Evolutionary conservation across 2,797 vertebrate genomes (phyloP), one percentile per base, ranked within the genome.

Genomic region (Anniella stebbinsi): DNA sequence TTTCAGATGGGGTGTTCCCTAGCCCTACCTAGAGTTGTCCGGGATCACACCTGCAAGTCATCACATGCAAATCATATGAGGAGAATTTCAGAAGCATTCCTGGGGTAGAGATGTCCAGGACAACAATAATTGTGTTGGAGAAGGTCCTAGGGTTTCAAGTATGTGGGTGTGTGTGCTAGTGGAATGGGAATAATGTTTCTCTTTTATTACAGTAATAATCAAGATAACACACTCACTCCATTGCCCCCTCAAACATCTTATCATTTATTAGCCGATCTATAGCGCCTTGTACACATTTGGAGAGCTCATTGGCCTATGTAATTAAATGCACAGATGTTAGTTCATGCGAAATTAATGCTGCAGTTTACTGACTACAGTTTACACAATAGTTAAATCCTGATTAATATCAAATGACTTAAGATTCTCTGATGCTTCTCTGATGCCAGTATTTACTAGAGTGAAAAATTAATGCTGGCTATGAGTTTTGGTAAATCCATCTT

Each of bases 371-470:
- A 87, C 85, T 95, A 94, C 92, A 76, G 63, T 70, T 88, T 91
- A 48, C 81, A 87, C 45, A 60, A 4, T 23, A 54, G 2, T 48
- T 85, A 92, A 94, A 95, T 95, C 92, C 89, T 92, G 69, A 87
- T 94, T 95, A 94, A 92, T 93, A 82, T 76, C 89, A 94, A 95
- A 89, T 87, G 0, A 0, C 91, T 94, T 89, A 90, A 92, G 84
- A 54, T 75, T 70, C 60, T 92, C 94, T 93, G 90, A 70, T 86
- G 85, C 91, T 90, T 93, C 91, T 80, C 88, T 93, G 91, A 72
- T 91, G 82, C 78, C 88, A 90, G 33, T 38, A 51, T 93, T 80
- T 89, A 93, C 91, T 91, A 92, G 80, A 91, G 87, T 90, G 80
- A 84, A 36, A 92, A 91, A 90, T 70, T 95, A 95, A 95, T 95